These are phyloP conservation scores for Lepus townsendii DNA, from an alignment of 2,797 vertebrate genomes.

Conservation along the genomic window DNA sequence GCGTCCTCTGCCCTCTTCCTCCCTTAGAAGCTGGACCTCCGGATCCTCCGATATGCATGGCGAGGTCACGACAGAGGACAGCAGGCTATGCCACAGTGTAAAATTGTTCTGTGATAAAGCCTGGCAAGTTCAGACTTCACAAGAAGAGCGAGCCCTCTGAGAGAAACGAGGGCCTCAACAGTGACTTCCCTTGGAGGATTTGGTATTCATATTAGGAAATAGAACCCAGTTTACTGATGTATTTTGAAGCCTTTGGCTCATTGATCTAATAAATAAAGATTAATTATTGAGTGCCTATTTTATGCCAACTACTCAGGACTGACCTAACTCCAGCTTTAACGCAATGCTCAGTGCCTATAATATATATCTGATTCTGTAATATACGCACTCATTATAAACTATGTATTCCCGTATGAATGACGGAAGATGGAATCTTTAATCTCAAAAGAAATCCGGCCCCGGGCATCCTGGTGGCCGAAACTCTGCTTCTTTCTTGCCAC, in stretches of 20 bases:
- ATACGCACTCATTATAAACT: background rate
- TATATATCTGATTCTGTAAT: too few relatives aligned
- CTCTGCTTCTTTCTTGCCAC: background rate
- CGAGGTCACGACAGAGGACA: constrained; percentile 91
- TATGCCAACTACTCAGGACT: background rate
- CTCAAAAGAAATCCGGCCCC: background rate
- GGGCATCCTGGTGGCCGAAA: background rate
- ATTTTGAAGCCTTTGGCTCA: background rate
- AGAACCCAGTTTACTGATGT: background rate
- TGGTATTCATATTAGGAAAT: constrained; percentile 23
- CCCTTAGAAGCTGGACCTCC: constrained; percentile 83
- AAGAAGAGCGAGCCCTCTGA: background rate
- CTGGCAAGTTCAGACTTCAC: constrained; percentile 74
- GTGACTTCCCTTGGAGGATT: background rate
- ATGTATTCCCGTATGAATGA: background rate
- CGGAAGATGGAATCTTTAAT: background rate
- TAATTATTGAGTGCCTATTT: background rate
- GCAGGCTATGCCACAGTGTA: constrained; percentile 89
- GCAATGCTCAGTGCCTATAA: background rate
- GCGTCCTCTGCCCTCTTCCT: background rate
- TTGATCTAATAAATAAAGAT: background rate
- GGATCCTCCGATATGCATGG: constrained; percentile 89
- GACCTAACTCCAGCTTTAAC: background rate
- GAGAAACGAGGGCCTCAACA: background rate
- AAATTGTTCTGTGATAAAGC: constrained; percentile 91